Base-by-base conservation (phyloP, 1,140 invertebrate genomes). In the Drosophila quadrilineata region DNA sequence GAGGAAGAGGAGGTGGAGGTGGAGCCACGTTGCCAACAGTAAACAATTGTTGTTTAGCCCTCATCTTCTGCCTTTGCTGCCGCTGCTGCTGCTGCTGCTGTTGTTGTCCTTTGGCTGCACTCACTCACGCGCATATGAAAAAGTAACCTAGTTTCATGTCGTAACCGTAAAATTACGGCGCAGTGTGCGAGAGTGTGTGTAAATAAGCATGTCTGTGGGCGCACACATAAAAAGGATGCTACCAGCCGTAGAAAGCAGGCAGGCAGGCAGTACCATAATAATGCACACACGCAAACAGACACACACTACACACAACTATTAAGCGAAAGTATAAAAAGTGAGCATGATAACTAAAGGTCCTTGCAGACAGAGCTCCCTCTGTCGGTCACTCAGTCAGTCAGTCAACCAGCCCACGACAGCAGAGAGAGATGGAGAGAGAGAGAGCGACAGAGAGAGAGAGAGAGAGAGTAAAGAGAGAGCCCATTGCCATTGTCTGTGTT, bases 61-160 rank as follows among this genome's bases (percentile, higher is more conserved):
- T 59, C 50, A 35, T 57, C 54, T 66, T 70, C 52, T 59, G 28
- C 14, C 45, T 10, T 58, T 40, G 17, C 67, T 60, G 36, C 36
- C 35, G 22, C 12, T 46, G 16, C 29, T 56, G 28, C 22, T 38
- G 21, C 2, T 49, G 21, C 33, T 19, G 29, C 6, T 66, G 28
- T 43, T 59, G 5, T 16, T 52, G 12, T 33, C 24, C 19, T 70
- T 22, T 29, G 63, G 75, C 10, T 63, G 71, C 67, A 82, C 66
- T 46, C 68, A 59, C 40, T 73, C 72, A 75, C 71, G 70, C 76
- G 63, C 77, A 54, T 43, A 76, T 82, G 77, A 59, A 79, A 85
- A 84, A 74, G 73, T 84, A 84, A 84, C 79, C 79, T 84, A 85
- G 79, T 84, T 84, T 84, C 79, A 79, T 71, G 79, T 85, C 79